A percentile compares a stretch with the other conserved stretches of the same genome.
These are phyloP conservation scores for Lucifuga dentata DNA, from an alignment of 2,113 vertebrate genomes.

Conservation along the genomic window DNA sequence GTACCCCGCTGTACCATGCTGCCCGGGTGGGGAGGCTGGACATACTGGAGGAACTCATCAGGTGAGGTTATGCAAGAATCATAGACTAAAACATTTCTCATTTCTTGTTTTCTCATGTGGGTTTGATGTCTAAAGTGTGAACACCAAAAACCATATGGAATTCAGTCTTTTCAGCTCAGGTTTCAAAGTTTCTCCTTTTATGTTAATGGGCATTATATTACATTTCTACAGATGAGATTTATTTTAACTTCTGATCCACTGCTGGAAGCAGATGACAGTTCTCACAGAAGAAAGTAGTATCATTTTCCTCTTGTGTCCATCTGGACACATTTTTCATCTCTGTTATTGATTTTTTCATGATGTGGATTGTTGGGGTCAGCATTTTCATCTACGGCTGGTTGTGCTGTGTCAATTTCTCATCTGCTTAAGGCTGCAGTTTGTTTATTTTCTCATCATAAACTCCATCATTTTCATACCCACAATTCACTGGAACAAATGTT, in stretches of 20 bases:
- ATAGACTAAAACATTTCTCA: background rate
- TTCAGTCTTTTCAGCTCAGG: too few species aligned
- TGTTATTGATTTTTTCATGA: background rate
- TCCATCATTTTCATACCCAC: too few species aligned
- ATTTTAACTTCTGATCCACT: too few species aligned
- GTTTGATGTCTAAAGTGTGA: too few species aligned
- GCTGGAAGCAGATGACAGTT: too few species aligned
- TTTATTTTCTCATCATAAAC: background rate
- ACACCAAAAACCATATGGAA: too few species aligned
- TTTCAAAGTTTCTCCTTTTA: too few species aligned
- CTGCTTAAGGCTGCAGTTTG: constrained; percentile 5
- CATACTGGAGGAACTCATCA: constrained; percentile 91
- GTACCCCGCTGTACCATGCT: constrained; percentile 92
- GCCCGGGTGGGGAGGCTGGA: constrained; percentile 89
- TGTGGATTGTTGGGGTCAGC: background rate
- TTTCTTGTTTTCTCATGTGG: too few species aligned
- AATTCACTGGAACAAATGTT: background rate
- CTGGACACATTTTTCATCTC: background rate
- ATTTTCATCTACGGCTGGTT: background rate
- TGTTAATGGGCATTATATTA: too few species aligned
- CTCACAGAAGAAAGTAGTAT: too few species aligned
- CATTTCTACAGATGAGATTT: too few species aligned
- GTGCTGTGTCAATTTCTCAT: background rate
- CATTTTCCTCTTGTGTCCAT: too few species aligned
- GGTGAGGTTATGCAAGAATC: constrained; percentile 67